Evolutionary conservation across 2,888 invertebrate genomes (phyloP).

Genomic region (Selenia dentaria): DNA sequence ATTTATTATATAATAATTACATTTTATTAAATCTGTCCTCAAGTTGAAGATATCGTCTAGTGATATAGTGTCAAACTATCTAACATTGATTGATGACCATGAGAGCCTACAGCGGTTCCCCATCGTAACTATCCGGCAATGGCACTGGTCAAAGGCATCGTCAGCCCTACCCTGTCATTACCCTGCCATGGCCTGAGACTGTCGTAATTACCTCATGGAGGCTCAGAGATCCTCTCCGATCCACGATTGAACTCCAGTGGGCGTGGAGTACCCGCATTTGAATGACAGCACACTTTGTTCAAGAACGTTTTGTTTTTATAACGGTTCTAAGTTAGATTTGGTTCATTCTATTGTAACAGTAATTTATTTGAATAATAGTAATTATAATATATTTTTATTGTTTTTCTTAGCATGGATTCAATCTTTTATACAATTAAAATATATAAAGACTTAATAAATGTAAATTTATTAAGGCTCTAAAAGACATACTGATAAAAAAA

Average conservation of each 20-base stretch:
- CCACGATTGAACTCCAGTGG: constrained; percentile 50
- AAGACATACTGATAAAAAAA: too few species aligned
- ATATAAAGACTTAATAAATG: too few species aligned
- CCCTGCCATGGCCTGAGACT: constrained; percentile 33
- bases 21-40: too few species aligned
- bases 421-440: too few species aligned
- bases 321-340: neutral
- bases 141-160: constrained; percentile 41
- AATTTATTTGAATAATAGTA: neutral
- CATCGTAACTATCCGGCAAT: too few species aligned
- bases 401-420: too few species aligned
- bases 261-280: constrained; percentile 55
- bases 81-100: neutral
- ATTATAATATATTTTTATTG: too few species aligned
- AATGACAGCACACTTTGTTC: constrained; percentile 53
- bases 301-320: neutral
- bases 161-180: constrained; percentile 71
- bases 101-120: neutral
- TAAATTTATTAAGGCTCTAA: too few species aligned
- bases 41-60: too few species aligned
- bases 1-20: too few species aligned
- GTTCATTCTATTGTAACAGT: neutral
- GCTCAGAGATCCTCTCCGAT: constrained; percentile 35
- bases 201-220: constrained; percentile 21
- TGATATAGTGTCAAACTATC: too few species aligned